Conservation (phyloP, 2,888 invertebrate species). For the Stenotaenia linearis region DNA sequence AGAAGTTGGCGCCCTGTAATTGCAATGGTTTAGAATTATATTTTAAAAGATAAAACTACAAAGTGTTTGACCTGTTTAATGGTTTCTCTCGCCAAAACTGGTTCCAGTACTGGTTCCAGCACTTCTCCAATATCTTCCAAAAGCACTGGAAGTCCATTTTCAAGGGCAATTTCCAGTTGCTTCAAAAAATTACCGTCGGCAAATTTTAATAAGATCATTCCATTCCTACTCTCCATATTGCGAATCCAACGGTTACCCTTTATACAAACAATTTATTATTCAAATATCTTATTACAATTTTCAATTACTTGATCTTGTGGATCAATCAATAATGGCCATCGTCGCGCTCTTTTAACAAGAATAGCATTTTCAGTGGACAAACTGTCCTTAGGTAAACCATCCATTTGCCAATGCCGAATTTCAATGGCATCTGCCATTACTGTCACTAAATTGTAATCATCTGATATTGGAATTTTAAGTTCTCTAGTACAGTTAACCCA, state of each 20-base stretch:
- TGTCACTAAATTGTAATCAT: conserved; percentile 57
- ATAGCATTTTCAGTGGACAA: conserved; percentile 50
- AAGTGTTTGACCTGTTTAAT: conserved; percentile 58
- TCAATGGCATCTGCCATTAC: conserved; percentile 52
- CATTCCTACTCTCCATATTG: conserved; percentile 44
- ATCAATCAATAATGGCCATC: conserved; percentile 79
- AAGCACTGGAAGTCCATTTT: conserved; percentile 48
- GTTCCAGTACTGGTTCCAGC: conserved; percentile 48
- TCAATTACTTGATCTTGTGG: conserved; percentile 94
- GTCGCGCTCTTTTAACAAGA: conserved; percentile 47
- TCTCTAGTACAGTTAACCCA: conserved; percentile 66
- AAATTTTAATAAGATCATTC: conserved; percentile 46
- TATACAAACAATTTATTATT: too few relatives aligned
- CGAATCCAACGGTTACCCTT: conserved; percentile 59
- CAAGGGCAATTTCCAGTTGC: conserved; percentile 45
- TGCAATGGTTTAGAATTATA: not conserved
- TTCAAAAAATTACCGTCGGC: conserved; percentile 47
- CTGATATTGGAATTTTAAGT: conserved; percentile 64
- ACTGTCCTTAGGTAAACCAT: conserved; percentile 47
- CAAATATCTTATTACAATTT: too few relatives aligned
- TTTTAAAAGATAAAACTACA: not conserved
- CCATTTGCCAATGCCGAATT: conserved; percentile 55
- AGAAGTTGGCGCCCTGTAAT: conserved; percentile 61
- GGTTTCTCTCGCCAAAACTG: conserved; percentile 61
- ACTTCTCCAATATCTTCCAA: conserved; percentile 28